Conservation (phyloP, 2,888 invertebrate genomes). For the Leptodirus hochenwartii region DNA sequence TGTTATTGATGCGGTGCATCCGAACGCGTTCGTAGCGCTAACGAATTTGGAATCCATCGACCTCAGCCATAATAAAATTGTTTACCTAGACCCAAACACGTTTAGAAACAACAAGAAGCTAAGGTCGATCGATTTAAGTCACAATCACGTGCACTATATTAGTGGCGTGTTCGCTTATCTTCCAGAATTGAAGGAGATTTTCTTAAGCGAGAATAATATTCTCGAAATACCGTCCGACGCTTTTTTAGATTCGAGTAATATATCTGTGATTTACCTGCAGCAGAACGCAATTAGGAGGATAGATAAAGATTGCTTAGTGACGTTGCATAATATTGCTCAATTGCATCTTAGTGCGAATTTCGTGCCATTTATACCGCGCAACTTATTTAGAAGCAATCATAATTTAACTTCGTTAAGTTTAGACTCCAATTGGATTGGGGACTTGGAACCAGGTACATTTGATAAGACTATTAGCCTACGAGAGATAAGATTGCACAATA, state of each 20-base stretch:
- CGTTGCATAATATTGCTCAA: slow-evolving; percentile 61
- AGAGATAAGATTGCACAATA: slow-evolving; percentile 74
- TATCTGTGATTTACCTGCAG: slow-evolving; percentile 70
- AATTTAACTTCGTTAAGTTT: slow-evolving; percentile 66
- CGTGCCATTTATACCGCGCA: slow-evolving; percentile 58
- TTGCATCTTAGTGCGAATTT: slow-evolving; percentile 76
- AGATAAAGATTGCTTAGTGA: slow-evolving; percentile 57
- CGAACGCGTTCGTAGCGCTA: slow-evolving; percentile 58
- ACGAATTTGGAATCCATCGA: slow-evolving; percentile 64
- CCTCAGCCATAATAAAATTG: slow-evolving; percentile 75
- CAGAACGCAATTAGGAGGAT: slow-evolving; percentile 68
- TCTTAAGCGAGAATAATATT: slow-evolving; percentile 78
- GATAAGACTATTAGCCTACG: slow-evolving; percentile 53
- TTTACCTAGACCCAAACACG: slow-evolving; percentile 50
- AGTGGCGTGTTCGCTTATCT: slow-evolving; percentile 67
- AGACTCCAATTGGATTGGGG: slow-evolving; percentile 70
- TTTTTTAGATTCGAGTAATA: slow-evolving; percentile 54
- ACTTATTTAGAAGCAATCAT: slow-evolving; percentile 55
- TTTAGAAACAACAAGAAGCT: slow-evolving; percentile 62
- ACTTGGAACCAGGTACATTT: slow-evolving; percentile 66
- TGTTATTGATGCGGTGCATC: slow-evolving; percentile 57
- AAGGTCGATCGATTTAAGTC: slow-evolving; percentile 68
- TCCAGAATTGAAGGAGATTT: slow-evolving; percentile 62
- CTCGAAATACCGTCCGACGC: slow-evolving; percentile 65
- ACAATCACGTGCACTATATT: slow-evolving; percentile 77